phyloP scores from a whole-genome alignment of 2,888 invertebrate genomes.

The Drosophila nr. fundita region DNA sequence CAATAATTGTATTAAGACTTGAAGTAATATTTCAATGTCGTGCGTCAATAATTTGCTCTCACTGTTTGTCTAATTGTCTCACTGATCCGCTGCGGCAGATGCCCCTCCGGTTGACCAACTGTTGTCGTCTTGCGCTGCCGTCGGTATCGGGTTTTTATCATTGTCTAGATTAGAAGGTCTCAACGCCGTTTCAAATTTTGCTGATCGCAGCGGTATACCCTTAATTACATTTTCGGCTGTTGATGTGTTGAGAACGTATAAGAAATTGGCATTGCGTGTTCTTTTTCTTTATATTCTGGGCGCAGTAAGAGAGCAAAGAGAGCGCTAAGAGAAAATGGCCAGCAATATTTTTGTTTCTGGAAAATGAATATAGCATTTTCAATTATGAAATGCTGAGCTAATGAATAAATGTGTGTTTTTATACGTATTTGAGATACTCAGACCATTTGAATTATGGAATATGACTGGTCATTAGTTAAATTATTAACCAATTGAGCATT shows the following conservation, averaged over 20 bases:
- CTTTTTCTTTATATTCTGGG: slow-evolving; percentile 14
- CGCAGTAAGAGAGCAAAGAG: slow-evolving; percentile 17
- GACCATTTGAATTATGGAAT: slow-evolving; percentile 30
- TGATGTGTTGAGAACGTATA: slow-evolving; percentile 36
- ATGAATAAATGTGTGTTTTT: slow-evolving; percentile 33
- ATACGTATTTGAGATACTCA: slow-evolving; percentile 14
- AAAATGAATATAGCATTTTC: slow-evolving; percentile 27
- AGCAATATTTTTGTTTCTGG: slow-evolving; percentile 5
- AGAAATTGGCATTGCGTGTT: slow-evolving; percentile 57
- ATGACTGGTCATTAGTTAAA: slow-evolving; percentile 21
- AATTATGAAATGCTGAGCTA: slow-evolving; percentile 32
- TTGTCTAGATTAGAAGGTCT: slow-evolving; percentile 77
- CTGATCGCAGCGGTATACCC: slow-evolving; percentile 80
- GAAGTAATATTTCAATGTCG: slow-evolving; percentile 62
- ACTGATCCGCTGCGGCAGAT: slow-evolving; percentile 38
- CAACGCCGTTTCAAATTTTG: slow-evolving; percentile 70
- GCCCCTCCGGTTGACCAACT: slow-evolving; percentile 57
- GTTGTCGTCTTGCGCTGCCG: slow-evolving; percentile 38
- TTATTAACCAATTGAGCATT: slow-evolving; percentile 3
- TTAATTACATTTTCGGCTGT: slow-evolving; percentile 70
- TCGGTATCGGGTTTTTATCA: slow-evolving; percentile 69
- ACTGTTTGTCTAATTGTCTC: slow-evolving; percentile 69
- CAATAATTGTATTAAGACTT: slow-evolving; percentile 35
- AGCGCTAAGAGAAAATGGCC: slow-evolving; percentile 14
- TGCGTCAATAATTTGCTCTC: slow-evolving; percentile 62